phyloP scores from a whole-genome alignment of 1,140 invertebrate species.

The Phenacoccus solenopsis region DNA sequence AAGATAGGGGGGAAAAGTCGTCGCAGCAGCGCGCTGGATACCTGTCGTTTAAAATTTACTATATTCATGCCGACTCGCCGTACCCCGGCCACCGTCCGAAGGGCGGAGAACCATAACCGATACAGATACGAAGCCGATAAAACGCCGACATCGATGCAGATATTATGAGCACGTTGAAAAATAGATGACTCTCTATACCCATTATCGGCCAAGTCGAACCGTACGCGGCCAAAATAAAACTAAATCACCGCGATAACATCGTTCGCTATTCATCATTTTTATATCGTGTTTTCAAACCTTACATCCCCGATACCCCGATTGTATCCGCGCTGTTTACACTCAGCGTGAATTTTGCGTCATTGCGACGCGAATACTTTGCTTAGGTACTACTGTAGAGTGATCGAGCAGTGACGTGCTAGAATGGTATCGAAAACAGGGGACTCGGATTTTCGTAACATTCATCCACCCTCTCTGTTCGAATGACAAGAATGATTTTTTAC shows the following conservation, averaged over 20 bases:
- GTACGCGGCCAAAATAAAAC: not conserved
- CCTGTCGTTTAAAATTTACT: constrained; percentile 8
- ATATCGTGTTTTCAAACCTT: not conserved
- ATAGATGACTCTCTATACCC: not conserved
- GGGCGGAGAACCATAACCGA: not conserved
- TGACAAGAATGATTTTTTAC: too few relatives aligned
- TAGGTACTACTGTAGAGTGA: too few relatives aligned
- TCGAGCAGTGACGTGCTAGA: too few relatives aligned
- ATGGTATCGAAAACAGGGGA: too few relatives aligned
- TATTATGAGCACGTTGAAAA: not conserved
- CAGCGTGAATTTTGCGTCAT: too few relatives aligned
- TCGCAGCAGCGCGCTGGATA: not conserved
- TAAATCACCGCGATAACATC: not conserved
- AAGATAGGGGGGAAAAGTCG: constrained; percentile 12
- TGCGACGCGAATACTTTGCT: too few relatives aligned
- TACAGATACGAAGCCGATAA: not conserved
- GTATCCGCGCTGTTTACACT: too few relatives aligned
- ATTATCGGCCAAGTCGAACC: not conserved
- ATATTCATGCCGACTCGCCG: not conserved
- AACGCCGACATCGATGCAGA: not conserved
- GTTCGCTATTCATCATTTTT: not conserved
- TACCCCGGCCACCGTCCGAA: not conserved
- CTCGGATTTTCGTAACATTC: too few relatives aligned
- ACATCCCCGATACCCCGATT: not conserved
- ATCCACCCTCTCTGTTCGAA: too few relatives aligned